Percentiles rank a stretch among this genome's conserved stretches.
phyloP scores from a whole-genome alignment of 2,113 vertebrate species.

The Struthidea cinerea region DNA sequence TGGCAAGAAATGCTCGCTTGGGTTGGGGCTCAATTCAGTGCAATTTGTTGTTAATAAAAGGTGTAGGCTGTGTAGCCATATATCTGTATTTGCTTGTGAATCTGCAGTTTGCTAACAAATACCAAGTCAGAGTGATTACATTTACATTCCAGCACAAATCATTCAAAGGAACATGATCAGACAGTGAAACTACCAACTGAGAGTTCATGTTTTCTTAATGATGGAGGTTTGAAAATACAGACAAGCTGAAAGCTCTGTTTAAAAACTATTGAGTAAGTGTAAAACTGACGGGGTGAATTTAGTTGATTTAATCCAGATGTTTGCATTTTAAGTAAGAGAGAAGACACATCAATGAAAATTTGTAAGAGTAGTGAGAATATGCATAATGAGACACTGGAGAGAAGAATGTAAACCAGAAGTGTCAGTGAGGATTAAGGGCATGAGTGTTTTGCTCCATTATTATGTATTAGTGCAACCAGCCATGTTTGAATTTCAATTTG shows the following conservation, averaged over 20 bases:
- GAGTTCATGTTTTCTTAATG: background rate
- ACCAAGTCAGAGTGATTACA: background rate
- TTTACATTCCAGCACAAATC: background rate
- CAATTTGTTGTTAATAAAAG: background rate
- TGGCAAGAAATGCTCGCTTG: background rate
- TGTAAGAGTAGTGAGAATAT: background rate
- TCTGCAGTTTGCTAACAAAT: background rate
- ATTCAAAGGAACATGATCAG: background rate
- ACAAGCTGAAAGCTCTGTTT: background rate
- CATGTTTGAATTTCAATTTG: conserved; percentile 34
- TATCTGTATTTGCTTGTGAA: background rate
- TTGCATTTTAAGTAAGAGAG: conserved; percentile 29
- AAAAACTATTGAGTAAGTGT: background rate
- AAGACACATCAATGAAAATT: conserved; percentile 33
- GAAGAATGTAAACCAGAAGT: conserved; percentile 11
- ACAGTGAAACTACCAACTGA: background rate
- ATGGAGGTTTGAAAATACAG: background rate
- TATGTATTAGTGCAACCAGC: conserved; percentile 13
- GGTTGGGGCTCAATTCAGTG: background rate
- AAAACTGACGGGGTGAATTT: conserved; percentile 13
- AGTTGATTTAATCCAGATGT: conserved; percentile 49
- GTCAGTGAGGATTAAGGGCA: conserved; percentile 16
- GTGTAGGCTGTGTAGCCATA: background rate
- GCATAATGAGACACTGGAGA: conserved; percentile 37
- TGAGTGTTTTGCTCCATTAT: conserved; percentile 23